Base-by-base conservation (phyloP, 2,888 invertebrate species). In the Plusia festucae region DNA sequence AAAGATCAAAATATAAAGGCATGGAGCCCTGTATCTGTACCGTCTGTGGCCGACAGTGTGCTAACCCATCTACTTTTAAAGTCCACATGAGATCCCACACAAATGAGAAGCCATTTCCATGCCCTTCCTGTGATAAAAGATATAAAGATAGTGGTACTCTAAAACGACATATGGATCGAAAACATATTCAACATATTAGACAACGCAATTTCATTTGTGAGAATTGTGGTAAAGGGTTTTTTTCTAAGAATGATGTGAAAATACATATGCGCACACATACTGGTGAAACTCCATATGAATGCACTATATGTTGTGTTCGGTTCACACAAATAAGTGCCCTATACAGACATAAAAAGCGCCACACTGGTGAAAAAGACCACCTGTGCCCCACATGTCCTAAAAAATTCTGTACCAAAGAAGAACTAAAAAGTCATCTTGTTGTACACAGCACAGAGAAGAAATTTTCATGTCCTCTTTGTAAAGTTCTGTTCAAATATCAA, bases 401-500 rank as follows among this genome's bases (percentile, higher is more conserved):
- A 81, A 84, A 82, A 51, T 94, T 94, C 71, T 84, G 85, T 64
- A 91, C 92, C 2, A 93, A 90, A 75, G 87, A 89, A 13, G 88
- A 92, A 76, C 72, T 94, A 16, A 90, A 87, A 64, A 85, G 81
- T 40, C 95, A 94, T 64, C 73, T 78, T 6, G 73, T 78, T 16
- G 90, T 88, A 1, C 95, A 95, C 61, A 87, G 88, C 0, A 86
- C 82, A 54, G 88, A 88, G 13, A 93, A 91, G 66, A 88, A 90
- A 7, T 93, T 81, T 70, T 68, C 84, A 0, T 95, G 95, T 54
- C 68, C 88, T 1, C 73, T 90, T 6, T 96, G 96, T 76, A 92
- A 92, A 68, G 84, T 91, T 11, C 82, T 88, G 7, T 96, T 96
- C 78, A 92, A 96, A 71, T 95, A 95, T 24, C 91, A 92, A 27